A percentile compares a stretch with the other conserved stretches of the same genome.
Evolutionary conservation across 2,888 invertebrate species (phyloP).

Genomic region (Parthenolecanium corni): DNA sequence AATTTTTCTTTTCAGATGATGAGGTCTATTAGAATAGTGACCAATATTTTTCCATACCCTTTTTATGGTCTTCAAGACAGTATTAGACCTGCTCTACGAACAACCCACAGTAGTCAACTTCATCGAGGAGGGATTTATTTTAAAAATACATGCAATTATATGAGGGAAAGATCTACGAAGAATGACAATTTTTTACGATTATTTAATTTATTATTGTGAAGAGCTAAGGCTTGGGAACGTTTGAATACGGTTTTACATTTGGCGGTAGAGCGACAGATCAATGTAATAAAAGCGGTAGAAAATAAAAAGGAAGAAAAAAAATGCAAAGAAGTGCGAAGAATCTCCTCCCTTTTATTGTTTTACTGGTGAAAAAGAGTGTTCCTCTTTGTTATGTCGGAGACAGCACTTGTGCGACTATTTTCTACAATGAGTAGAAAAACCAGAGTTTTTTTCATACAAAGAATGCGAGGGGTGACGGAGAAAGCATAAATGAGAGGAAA

Average conservation of each 20-base stretch:
- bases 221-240: constrained; percentile 1
- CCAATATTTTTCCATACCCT: too few relatives aligned
- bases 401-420: not conserved
- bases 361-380: constrained; percentile 11
- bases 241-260: constrained; percentile 14
- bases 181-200: constrained; percentile 17
- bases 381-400: constrained; percentile 20
- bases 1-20: too few relatives aligned
- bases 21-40: too few relatives aligned
- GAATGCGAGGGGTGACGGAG: not conserved
- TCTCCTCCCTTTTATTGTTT: constrained; percentile 24
- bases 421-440: not conserved
- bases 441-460: not conserved
- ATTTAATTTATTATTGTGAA: constrained; percentile 19
- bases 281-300: constrained; percentile 11
- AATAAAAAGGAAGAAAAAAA: not conserved
- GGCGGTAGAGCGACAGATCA: constrained; percentile 20
- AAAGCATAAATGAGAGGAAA: not conserved
- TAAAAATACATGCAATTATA: too few relatives aligned
- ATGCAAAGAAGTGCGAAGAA: constrained; percentile 23
- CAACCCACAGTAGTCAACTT: too few relatives aligned
- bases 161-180: too few relatives aligned
- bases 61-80: too few relatives aligned
- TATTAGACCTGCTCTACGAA: too few relatives aligned
- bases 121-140: too few relatives aligned